Conservation (phyloP, 1,140 invertebrate species). For the Ladona fulva region DNA sequence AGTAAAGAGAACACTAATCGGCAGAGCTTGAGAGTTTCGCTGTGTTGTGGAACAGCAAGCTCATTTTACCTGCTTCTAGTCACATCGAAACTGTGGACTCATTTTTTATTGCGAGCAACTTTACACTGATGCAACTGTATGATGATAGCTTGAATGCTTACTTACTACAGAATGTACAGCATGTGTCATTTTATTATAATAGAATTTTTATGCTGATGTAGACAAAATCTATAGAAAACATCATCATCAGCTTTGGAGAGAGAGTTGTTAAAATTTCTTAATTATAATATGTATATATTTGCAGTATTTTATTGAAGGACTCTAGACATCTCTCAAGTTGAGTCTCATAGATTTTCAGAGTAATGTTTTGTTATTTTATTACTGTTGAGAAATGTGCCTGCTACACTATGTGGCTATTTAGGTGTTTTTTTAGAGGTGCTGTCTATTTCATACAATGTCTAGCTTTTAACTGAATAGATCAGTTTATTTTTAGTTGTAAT, state of each 20-base stretch:
- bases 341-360: conserved; percentile 1
- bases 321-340: conserved; percentile 6
- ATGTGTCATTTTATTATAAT: not conserved
- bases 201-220: conserved; percentile 3
- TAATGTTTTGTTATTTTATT: not conserved
- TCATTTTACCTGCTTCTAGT: not conserved
- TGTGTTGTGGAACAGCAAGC: not conserved
- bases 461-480: not conserved
- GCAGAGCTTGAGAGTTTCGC: not conserved
- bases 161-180: conserved; percentile 5
- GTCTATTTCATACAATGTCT: not conserved
- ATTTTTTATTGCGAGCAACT: conserved; percentile 7
- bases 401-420: not conserved
- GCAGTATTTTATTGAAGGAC: not conserved
- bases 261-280: not conserved
- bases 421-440: conserved; percentile 9
- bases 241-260: not conserved
- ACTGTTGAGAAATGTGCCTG: not conserved
- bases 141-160: conserved; percentile 6
- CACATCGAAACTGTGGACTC: conserved; percentile 3
- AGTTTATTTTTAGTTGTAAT: not conserved
- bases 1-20: conserved; percentile 1
- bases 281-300: not conserved
- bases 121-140: conserved; percentile 6
- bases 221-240: not conserved